These are phyloP conservation scores for Hypothenemus hampei DNA, from an alignment of 1,140 invertebrate genomes.

Conservation along the genomic window DNA sequence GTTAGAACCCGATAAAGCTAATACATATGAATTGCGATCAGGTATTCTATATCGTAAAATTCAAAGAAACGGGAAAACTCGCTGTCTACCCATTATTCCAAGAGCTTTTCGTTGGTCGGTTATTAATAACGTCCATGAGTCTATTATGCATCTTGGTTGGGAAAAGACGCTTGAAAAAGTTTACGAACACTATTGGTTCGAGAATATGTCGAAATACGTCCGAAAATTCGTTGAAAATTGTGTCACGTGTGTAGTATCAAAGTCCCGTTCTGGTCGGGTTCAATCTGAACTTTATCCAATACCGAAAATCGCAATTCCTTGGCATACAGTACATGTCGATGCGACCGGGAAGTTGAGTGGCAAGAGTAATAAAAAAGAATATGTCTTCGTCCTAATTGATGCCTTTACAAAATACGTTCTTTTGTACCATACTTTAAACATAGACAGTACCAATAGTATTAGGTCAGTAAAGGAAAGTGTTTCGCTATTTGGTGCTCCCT, in stretches of 20 bases:
- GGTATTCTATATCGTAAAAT: conserved; percentile 4
- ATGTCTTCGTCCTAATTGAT: conserved; percentile 1
- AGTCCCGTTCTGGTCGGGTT: conserved; percentile 9
- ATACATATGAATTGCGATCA: conserved; percentile 6
- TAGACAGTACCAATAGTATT: background rate
- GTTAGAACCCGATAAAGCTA: background rate
- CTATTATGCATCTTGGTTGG: conserved; percentile 36
- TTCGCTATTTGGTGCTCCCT: conserved; percentile 2
- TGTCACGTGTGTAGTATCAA: conserved; percentile 34
- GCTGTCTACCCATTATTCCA: conserved; percentile 30
- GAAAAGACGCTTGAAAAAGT: conserved; percentile 37
- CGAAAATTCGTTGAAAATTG: conserved; percentile 37
- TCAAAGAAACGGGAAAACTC: conserved; percentile 28
- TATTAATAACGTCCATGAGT: conserved; percentile 28
- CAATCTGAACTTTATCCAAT: conserved; percentile 10
- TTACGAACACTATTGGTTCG: conserved; percentile 37
- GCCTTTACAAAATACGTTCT: conserved; percentile 2
- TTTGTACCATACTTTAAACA: background rate
- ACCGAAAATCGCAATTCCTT: conserved; percentile 9
- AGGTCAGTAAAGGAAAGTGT: background rate
- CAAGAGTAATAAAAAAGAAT: background rate
- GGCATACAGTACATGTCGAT: conserved; percentile 14
- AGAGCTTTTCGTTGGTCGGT: conserved; percentile 31
- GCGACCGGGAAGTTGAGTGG: background rate
- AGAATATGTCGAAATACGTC: conserved; percentile 34